Percentiles rank a stretch among this genome's conserved stretches.
Evolutionary conservation across 2,888 invertebrate species (phyloP).

Genomic region (Platynereis dumerilii): DNA sequence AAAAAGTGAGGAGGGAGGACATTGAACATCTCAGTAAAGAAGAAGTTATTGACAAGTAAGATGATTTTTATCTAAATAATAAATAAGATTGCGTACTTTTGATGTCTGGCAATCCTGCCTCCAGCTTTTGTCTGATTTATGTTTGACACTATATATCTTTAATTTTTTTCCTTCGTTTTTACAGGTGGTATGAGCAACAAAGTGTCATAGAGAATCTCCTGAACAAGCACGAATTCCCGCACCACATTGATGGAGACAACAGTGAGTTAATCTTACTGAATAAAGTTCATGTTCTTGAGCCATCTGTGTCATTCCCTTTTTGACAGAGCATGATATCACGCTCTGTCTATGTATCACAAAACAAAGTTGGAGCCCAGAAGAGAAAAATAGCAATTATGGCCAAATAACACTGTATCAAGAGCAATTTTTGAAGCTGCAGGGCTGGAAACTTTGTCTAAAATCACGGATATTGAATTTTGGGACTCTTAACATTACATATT

Average conservation of each 20-base stretch:
- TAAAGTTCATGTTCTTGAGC: neutral
- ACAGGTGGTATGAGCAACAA: constrained; percentile 20
- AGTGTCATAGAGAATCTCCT: constrained; percentile 19
- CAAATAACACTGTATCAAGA: no score
- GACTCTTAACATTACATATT: no score
- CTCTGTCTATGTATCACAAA: no score
- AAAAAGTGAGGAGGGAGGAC: constrained; percentile 15
- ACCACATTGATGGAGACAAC: constrained; percentile 8
- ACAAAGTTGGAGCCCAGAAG: no score
- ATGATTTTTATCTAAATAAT: neutral
- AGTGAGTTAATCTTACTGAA: neutral
- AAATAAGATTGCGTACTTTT: neutral
- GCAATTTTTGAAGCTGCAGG: no score
- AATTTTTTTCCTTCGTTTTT: neutral
- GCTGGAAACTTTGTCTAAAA: no score
- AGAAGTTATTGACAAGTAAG: constrained; percentile 23
- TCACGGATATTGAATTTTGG: no score
- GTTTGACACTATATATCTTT: neutral
- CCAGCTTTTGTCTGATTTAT: no score
- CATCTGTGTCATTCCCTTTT: no score
- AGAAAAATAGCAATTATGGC: no score
- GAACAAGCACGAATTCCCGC: constrained; percentile 11
- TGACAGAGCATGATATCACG: no score
- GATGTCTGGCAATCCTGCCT: no score
- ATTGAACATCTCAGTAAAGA: constrained; percentile 25